Evolutionary conservation across 2,113 vertebrate species (phyloP).

Genomic region (Sinocyclocheilus maitianheensis): DNA sequence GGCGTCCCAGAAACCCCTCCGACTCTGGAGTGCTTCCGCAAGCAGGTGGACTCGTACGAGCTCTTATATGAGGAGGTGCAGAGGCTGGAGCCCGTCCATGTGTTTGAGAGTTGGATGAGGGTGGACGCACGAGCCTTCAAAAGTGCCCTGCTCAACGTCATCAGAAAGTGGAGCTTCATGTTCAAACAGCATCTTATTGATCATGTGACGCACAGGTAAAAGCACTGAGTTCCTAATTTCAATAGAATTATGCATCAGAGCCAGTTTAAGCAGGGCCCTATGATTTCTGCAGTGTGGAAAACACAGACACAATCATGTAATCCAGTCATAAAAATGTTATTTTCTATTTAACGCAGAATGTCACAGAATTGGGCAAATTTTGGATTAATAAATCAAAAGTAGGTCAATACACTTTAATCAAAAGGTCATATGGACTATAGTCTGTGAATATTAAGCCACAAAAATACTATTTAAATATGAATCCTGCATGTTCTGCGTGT

Average conservation of each 20-base stretch:
- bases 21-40: conserved; percentile 76
- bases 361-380: neutral
- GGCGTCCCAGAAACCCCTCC: conserved; percentile 77
- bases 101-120: conserved; percentile 87
- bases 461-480: too few relatives aligned
- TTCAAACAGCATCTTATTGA: conserved; percentile 94
- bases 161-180: conserved; percentile 91
- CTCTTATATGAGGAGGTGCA: conserved; percentile 82
- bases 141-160: conserved; percentile 80
- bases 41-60: conserved; percentile 88
- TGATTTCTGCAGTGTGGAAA: too few relatives aligned
- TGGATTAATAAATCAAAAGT: neutral
- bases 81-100: conserved; percentile 71
- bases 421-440: too few relatives aligned
- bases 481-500: too few relatives aligned
- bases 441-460: too few relatives aligned
- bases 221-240: neutral
- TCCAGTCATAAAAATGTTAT: too few relatives aligned
- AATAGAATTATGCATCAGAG: neutral
- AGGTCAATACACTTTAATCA: too few relatives aligned
- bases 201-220: conserved; percentile 85
- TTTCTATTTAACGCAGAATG: too few relatives aligned
- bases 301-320: neutral
- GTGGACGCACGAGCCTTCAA: conserved; percentile 83
- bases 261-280: neutral